Evolutionary conservation across 2,888 invertebrate genomes (phyloP).

Genomic region (Halictus quadricinctus): DNA sequence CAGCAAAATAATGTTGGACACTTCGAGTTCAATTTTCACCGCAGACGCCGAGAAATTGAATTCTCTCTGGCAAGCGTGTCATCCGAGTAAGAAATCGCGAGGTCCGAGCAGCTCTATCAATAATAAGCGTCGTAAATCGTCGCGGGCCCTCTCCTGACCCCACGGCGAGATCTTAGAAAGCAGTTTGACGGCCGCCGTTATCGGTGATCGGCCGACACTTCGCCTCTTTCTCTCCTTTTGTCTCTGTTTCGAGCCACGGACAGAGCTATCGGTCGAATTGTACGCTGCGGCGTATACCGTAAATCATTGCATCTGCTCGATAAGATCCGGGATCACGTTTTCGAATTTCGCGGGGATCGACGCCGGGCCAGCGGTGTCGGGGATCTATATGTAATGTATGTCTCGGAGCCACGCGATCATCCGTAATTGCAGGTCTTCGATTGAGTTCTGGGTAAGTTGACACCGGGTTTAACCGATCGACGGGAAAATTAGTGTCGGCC

Average conservation of each 20-base stretch:
- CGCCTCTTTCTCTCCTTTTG: slow-evolving; percentile 30
- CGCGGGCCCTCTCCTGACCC: slow-evolving; percentile 54
- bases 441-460: slow-evolving; percentile 37
- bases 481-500: not conserved
- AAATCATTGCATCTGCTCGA: slow-evolving; percentile 60
- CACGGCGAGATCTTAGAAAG: slow-evolving; percentile 57
- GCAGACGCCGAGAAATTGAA: not conserved
- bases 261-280: slow-evolving; percentile 52
- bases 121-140: slow-evolving; percentile 62
- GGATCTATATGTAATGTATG: slow-evolving; percentile 13
- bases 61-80: not conserved
- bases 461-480: slow-evolving; percentile 9
- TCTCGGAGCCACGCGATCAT: slow-evolving; percentile 8
- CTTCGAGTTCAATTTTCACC: not conserved
- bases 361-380: not conserved
- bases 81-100: not conserved
- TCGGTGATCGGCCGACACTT: slow-evolving; percentile 64
- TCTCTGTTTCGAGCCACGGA: slow-evolving; percentile 9
- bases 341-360: slow-evolving; percentile 55
- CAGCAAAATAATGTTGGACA: not conserved
- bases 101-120: slow-evolving; percentile 55
- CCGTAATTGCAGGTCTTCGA: slow-evolving; percentile 42
- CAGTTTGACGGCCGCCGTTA: slow-evolving; percentile 62
- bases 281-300: slow-evolving; percentile 45
- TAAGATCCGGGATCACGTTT: slow-evolving; percentile 68